phyloP scores from a whole-genome alignment of 1,140 invertebrate genomes.

The Drosophila lacteicornis region DNA sequence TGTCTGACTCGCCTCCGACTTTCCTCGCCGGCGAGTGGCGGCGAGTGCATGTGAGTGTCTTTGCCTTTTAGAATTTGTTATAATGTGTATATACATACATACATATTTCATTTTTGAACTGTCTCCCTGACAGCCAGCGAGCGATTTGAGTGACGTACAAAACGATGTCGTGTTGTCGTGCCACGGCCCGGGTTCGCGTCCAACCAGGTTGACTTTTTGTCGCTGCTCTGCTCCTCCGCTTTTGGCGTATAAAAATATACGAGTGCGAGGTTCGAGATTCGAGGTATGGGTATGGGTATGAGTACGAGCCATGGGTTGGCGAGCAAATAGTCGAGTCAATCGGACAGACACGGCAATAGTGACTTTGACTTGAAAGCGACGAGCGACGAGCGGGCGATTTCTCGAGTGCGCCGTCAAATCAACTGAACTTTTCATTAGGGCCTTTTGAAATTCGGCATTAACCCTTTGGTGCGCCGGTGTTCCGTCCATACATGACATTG shows the following conservation, averaged over 20 bases:
- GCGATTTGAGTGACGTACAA: constrained; percentile 81
- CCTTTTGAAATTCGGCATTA: constrained; percentile 38
- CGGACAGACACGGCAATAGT: constrained; percentile 47
- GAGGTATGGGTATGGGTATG: too few relatives aligned
- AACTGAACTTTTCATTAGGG: constrained; percentile 67
- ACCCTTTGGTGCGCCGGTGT: constrained; percentile 39
- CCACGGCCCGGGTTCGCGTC: constrained; percentile 47
- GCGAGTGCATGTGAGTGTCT: constrained; percentile 49
- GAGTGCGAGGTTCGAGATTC: too few relatives aligned
- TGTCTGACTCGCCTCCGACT: constrained; percentile 23
- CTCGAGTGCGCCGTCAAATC: constrained; percentile 75
- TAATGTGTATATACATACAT: constrained; percentile 44
- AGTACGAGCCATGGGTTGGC: too few relatives aligned
- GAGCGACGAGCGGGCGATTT: constrained; percentile 47
- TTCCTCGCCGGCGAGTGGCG: constrained; percentile 8
- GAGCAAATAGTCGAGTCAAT: constrained; percentile 38
- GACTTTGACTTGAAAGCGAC: constrained; percentile 65
- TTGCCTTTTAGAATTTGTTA: constrained; percentile 76
- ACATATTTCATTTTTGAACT: constrained; percentile 81
- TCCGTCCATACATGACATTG: constrained; percentile 7
- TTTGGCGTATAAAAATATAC: constrained; percentile 32
- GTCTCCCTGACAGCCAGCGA: constrained; percentile 79
- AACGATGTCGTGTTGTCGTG: constrained; percentile 83
- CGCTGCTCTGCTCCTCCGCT: constrained; percentile 54
- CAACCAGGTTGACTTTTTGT: constrained; percentile 72